Evolutionary conservation across 2,113 vertebrate species (phyloP).

Genomic region (Amphiprion ocellaris): DNA sequence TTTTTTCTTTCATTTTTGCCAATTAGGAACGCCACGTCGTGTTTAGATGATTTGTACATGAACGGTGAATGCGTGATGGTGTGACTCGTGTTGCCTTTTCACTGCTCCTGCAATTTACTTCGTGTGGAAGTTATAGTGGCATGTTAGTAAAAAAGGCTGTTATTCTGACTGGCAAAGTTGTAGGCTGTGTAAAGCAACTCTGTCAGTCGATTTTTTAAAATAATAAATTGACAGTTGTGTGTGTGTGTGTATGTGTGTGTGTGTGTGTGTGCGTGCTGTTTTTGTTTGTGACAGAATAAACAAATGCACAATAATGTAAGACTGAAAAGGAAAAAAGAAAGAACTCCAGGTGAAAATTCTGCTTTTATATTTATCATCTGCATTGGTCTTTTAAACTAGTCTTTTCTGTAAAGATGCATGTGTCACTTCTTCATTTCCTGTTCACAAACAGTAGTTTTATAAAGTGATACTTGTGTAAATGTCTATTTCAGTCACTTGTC

Average conservation of each 20-base stretch:
- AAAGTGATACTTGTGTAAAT: too few relatives aligned
- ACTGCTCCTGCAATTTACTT: too few relatives aligned
- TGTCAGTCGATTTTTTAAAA: too few relatives aligned
- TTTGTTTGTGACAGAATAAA: slow-evolving; percentile 15
- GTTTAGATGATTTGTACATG: background rate
- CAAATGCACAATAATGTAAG: background rate
- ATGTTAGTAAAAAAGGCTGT: background rate
- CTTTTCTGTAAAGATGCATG: background rate
- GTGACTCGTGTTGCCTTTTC: background rate
- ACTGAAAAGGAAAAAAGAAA: background rate
- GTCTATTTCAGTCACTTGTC: too few relatives aligned
- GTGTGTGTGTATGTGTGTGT: too few relatives aligned
- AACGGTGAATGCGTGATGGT: too few relatives aligned
- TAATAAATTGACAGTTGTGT: too few relatives aligned
- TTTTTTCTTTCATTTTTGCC: background rate
- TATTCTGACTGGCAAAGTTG: slow-evolving; percentile 31
- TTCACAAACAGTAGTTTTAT: background rate
- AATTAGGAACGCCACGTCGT: slow-evolving; percentile 2
- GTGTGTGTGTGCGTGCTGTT: background rate
- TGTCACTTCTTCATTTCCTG: background rate
- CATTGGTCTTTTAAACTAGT: background rate
- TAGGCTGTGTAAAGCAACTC: too few relatives aligned
- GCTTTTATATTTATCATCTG: too few relatives aligned
- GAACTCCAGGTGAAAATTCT: too few relatives aligned
- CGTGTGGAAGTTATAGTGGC: too few relatives aligned